phyloP scores from a whole-genome alignment of 2,888 invertebrate species.

The Bhutanitis thaidina region DNA sequence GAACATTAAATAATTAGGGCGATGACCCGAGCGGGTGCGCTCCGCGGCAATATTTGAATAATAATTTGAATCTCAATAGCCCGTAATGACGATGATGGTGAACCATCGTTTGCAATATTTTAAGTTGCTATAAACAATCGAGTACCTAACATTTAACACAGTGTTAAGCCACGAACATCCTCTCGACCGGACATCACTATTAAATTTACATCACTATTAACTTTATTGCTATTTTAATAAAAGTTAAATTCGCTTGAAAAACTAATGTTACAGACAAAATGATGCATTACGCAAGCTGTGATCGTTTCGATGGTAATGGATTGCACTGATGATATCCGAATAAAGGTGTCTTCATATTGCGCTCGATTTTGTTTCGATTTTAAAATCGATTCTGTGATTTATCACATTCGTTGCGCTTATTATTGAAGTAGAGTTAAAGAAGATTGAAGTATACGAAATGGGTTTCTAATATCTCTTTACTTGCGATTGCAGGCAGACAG shows the following conservation, averaged over 20 bases:
- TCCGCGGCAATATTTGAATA: too few species aligned
- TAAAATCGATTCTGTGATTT: constrained; percentile 1
- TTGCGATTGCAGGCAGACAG: too few species aligned
- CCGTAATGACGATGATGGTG: too few species aligned
- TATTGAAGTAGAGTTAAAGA: neutral
- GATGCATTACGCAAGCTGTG: constrained; percentile 7
- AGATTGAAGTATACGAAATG: constrained; percentile 4
- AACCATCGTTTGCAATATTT: too few species aligned
- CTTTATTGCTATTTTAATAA: neutral
- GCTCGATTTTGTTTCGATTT: neutral
- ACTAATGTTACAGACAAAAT: neutral
- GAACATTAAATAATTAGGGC: too few species aligned
- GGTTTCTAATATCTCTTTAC: neutral
- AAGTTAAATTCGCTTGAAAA: neutral
- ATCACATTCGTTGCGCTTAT: neutral
- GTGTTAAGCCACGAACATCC: too few species aligned
- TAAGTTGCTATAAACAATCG: too few species aligned
- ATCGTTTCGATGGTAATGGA: constrained; percentile 4
- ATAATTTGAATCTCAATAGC: too few species aligned
- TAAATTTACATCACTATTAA: neutral
- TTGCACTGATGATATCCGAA: constrained; percentile 10
- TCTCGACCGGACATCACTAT: neutral
- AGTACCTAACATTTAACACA: too few species aligned
- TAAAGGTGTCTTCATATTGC: constrained; percentile 5
- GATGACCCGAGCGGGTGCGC: too few species aligned